Evolutionary conservation across 2,888 invertebrate genomes (phyloP).

Genomic region (Troides helena): DNA sequence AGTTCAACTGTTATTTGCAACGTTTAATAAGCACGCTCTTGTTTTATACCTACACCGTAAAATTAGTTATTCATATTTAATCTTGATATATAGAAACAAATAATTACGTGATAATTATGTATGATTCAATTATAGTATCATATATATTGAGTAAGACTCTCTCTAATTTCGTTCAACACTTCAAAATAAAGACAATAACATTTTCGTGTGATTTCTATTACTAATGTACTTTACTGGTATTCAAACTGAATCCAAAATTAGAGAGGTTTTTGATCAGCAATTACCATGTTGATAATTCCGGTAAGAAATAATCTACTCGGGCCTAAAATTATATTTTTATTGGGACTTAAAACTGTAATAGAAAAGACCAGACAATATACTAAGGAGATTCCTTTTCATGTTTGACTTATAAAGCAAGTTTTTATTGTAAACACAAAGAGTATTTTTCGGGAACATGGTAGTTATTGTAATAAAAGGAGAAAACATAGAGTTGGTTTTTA

Average conservation of each 20-base stretch:
- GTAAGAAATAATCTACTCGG: too few species aligned
- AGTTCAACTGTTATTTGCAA: background rate
- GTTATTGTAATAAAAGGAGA: conserved; percentile 58
- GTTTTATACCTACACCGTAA: conserved; percentile 7
- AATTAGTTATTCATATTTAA: conserved; percentile 2
- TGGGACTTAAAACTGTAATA: background rate
- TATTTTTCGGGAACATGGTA: conserved; percentile 50
- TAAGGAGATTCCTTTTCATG: background rate
- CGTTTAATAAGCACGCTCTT: background rate
- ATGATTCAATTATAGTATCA: background rate
- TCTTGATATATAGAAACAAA: conserved; percentile 3
- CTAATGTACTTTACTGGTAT: too few species aligned
- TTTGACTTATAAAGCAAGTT: background rate
- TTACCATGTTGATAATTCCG: too few species aligned
- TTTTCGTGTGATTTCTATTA: too few species aligned
- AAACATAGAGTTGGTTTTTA: conserved; percentile 44
- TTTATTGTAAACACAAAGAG: conserved; percentile 27
- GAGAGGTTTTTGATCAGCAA: too few species aligned
- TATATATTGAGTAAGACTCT: too few species aligned
- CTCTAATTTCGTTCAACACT: too few species aligned
- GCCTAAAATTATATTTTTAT: background rate
- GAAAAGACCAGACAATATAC: background rate
- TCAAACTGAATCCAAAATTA: too few species aligned
- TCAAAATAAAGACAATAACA: too few species aligned
- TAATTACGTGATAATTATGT: background rate